Evolutionary conservation across 2,888 invertebrate species (phyloP).

Genomic region (Elmis aenea): DNA sequence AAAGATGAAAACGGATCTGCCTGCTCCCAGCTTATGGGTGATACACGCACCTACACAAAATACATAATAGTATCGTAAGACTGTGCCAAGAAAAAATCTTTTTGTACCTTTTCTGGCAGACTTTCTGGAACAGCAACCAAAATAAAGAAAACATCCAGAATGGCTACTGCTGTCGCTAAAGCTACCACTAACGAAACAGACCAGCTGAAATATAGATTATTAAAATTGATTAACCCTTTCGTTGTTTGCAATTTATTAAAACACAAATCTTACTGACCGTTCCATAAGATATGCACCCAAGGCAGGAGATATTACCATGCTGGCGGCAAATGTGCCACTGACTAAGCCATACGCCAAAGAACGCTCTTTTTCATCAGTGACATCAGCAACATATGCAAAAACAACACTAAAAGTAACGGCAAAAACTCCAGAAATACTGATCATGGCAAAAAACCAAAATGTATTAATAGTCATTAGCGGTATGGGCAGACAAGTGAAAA

Average conservation of each 20-base stretch:
- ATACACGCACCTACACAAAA: conserved; percentile 50
- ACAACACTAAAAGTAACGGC: conserved; percentile 99
- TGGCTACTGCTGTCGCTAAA: conserved; percentile 90
- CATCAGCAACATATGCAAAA: conserved; percentile 99
- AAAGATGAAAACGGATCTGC: conserved; percentile 97
- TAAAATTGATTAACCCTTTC: no score
- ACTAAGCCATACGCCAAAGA: conserved; percentile 94
- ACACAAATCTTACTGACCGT: conserved; percentile 39
- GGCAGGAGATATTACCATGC: conserved; percentile 97
- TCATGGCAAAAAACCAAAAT: conserved; percentile 92
- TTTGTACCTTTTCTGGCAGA: conserved; percentile 81
- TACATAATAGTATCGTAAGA: not conserved
- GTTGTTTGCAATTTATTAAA: no score
- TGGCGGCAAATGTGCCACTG: conserved; percentile 94
- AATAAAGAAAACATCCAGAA: conserved; percentile 96
- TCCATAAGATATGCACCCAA: conserved; percentile 87
- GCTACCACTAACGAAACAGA: conserved; percentile 81
- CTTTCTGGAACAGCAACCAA: conserved; percentile 98
- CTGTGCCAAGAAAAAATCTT: conserved; percentile 65
- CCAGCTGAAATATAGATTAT: conserved; percentile 42
- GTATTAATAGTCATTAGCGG: conserved; percentile 98
- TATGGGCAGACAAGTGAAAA: conserved; percentile 98
- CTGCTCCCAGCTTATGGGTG: conserved; percentile 93
- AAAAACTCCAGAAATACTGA: conserved; percentile 97
- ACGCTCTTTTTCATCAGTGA: conserved; percentile 93